phyloP scores from a whole-genome alignment of 2,888 invertebrate species.

The Hofmannophila pseudospretella region DNA sequence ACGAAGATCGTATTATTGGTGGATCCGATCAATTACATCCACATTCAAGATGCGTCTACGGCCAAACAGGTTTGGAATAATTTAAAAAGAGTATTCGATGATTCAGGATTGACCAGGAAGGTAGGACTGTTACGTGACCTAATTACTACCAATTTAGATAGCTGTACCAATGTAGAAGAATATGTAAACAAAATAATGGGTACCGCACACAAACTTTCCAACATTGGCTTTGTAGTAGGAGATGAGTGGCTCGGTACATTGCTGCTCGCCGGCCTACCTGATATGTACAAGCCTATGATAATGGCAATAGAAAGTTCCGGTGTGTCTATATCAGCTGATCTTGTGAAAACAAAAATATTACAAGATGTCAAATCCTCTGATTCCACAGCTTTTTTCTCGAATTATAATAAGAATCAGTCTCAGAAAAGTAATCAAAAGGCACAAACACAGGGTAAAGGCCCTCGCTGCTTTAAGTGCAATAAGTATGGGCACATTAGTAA shows the following conservation, averaged over 20 bases:
- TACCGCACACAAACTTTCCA: constrained; percentile 18
- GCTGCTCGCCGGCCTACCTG: constrained; percentile 17
- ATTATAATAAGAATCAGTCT: not conserved
- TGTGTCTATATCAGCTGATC: constrained; percentile 5
- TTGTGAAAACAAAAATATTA: constrained; percentile 6
- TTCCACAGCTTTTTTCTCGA: not conserved
- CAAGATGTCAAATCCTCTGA: constrained; percentile 4
- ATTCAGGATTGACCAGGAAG: constrained; percentile 1
- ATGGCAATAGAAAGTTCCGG: constrained; percentile 8
- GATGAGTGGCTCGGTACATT: constrained; percentile 22
- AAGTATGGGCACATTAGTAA: constrained; percentile 14
- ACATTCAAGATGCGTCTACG: constrained; percentile 24
- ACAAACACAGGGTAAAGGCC: constrained; percentile 3
- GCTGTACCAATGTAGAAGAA: constrained; percentile 15
- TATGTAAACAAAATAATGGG: constrained; percentile 18
- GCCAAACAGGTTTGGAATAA: constrained; percentile 4
- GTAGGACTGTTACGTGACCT: constrained; percentile 17
- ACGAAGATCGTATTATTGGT: not conserved
- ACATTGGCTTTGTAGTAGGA: constrained; percentile 17
- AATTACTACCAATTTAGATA: constrained; percentile 15
- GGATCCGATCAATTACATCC: constrained; percentile 1
- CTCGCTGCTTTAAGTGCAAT: constrained; percentile 11
- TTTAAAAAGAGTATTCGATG: not conserved
- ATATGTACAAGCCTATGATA: constrained; percentile 11
- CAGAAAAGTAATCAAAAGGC: not conserved